These are phyloP conservation scores for Cyrtonyx montezumae DNA, from an alignment of 2,113 vertebrate species.

Conservation along the genomic window DNA sequence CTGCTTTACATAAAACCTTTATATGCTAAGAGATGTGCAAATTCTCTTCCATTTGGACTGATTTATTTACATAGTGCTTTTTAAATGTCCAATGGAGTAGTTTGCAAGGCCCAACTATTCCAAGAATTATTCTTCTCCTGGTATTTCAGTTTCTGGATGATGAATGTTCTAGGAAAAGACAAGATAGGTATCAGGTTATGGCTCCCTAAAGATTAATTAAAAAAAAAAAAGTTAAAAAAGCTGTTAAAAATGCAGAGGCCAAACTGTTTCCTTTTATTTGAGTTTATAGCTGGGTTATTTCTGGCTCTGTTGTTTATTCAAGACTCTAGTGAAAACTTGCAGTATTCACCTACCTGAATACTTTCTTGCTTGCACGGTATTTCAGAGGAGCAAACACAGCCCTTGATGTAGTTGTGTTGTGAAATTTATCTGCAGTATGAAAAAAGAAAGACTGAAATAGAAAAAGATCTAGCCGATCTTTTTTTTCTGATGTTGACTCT, in stretches of 20 bases:
- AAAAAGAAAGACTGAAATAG: conserved; percentile 4
- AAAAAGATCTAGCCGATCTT: not conserved
- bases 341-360: not conserved
- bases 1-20: not conserved
- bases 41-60: not conserved
- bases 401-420: not conserved
- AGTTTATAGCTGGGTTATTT: conserved; percentile 22
- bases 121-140: not conserved
- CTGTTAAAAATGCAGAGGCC: not conserved
- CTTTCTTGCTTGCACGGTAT: not conserved
- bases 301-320: conserved; percentile 13
- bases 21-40: not conserved
- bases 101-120: not conserved
- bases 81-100: not conserved
- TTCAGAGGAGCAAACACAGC: not conserved
- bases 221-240: not conserved
- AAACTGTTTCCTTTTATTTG: conserved; percentile 22
- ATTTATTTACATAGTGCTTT: not conserved
- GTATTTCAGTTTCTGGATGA: not conserved
- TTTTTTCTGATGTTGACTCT: not conserved
- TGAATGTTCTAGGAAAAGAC: not conserved
- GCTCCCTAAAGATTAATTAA: not conserved
- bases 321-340: not conserved
- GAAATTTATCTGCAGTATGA: not conserved
- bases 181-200: not conserved